Percentiles rank a stretch among this genome's conserved stretches.
Evolutionary conservation across 30 jellyfish, hydroid and myxozoan species (phyloP).

Genomic region (Chrysaora quinquecirrha): DNA sequence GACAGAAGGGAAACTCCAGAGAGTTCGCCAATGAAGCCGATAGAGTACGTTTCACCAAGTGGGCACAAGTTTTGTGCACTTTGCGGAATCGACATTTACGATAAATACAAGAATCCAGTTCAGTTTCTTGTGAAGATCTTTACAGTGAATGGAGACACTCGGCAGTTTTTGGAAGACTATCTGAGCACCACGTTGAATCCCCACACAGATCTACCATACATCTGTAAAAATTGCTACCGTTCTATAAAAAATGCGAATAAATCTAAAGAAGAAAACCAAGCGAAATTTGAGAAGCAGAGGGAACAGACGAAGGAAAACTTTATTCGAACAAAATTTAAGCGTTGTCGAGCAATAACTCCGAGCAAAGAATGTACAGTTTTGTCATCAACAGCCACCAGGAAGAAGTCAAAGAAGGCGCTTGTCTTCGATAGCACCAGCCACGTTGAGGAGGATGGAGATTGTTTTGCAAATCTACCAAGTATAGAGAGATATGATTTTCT

Average conservation of each 20-base stretch:
- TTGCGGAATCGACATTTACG: not conserved
- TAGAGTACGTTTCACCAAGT: not conserved
- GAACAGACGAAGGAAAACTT: not conserved
- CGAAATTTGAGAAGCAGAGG: not conserved
- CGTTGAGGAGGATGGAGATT: not conserved
- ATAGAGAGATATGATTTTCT: no score
- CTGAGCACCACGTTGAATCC: not conserved
- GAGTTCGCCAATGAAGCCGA: not conserved
- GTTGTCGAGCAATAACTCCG: not conserved
- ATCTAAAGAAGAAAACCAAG: not conserved
- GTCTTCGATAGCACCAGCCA: no score
- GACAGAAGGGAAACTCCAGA: not conserved
- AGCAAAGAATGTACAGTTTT: not conserved
- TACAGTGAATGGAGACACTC: no score
- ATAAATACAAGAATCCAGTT: not conserved
- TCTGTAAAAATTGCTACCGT: not conserved
- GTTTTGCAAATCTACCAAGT: not conserved
- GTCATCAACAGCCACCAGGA: not conserved
- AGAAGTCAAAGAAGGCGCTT: not conserved
- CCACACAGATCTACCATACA: not conserved
- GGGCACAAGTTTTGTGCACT: not conserved
- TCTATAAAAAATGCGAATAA: not conserved
- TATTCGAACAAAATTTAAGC: not conserved
- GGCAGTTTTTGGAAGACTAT: not conserved
- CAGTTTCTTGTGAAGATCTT: no score